Conservation (phyloP, 2,888 invertebrate species). For the Herminia tarsipennalis region DNA sequence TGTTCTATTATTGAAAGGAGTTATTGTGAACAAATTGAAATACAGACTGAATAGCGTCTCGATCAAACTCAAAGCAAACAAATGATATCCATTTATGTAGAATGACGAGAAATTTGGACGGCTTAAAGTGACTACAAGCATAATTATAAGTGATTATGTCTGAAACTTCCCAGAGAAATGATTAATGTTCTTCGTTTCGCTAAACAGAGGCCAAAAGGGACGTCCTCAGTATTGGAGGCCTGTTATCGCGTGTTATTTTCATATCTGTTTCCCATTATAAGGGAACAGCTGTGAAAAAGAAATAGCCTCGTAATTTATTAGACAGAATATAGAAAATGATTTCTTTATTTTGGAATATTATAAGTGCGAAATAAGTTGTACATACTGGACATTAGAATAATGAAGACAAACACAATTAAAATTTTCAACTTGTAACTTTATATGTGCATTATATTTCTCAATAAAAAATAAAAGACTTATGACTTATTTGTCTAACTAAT, state of each 20-base stretch:
- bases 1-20: neutral
- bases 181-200: constrained; percentile 49
- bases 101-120: constrained; percentile 46
- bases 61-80: constrained; percentile 42
- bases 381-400: too few relatives aligned
- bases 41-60: constrained; percentile 8
- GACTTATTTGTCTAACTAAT: too few relatives aligned
- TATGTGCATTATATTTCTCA: too few relatives aligned
- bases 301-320: neutral
- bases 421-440: too few relatives aligned
- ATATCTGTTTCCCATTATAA: constrained; percentile 1
- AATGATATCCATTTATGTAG: constrained; percentile 54
- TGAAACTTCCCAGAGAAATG: constrained; percentile 46
- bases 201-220: constrained; percentile 26
- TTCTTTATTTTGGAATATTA: too few relatives aligned
- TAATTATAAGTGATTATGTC: constrained; percentile 63
- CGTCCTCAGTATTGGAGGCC: constrained; percentile 1
- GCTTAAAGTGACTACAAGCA: constrained; percentile 52
- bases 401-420: too few relatives aligned
- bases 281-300: neutral
- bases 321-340: neutral
- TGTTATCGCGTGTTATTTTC: constrained; percentile 10
- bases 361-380: too few relatives aligned
- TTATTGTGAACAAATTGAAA: constrained; percentile 22
- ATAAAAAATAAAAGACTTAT: too few relatives aligned